A percentile compares a stretch with the other conserved stretches of the same genome.
Conservation (phyloP, 2,888 invertebrate species). For the Amiota communis region DNA sequence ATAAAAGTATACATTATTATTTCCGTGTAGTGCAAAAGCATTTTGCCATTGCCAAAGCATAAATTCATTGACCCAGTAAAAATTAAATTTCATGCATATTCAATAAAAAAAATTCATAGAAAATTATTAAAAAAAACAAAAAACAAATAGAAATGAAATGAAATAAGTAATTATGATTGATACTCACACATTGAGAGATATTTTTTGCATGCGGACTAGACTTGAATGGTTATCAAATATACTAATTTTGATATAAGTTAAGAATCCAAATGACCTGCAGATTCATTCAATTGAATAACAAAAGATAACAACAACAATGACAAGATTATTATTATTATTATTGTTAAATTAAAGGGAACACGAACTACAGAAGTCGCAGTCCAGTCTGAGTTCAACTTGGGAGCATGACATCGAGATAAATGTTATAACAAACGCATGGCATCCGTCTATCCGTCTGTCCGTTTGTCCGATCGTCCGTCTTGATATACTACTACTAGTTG, state of each 20-base stretch:
- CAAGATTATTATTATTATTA: not conserved
- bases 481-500: slow-evolving; percentile 12
- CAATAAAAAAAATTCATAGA: not conserved
- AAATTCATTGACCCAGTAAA: slow-evolving; percentile 27
- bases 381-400: slow-evolving; percentile 14
- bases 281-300: slow-evolving; percentile 38
- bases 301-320: slow-evolving; percentile 2
- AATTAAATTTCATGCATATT: slow-evolving; percentile 26
- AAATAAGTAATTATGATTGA: not conserved
- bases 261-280: slow-evolving; percentile 33
- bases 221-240: too few relatives aligned
- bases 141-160: not conserved
- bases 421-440: too few relatives aligned
- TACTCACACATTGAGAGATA: not conserved
- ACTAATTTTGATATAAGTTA: too few relatives aligned
- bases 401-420: too few relatives aligned
- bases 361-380: slow-evolving; percentile 33
- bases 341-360: slow-evolving; percentile 18
- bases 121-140: not conserved
- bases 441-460: too few relatives aligned
- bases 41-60: not conserved
- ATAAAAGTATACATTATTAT: too few relatives aligned
- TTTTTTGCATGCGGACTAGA: too few relatives aligned
- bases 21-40: too few relatives aligned
- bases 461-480: too few relatives aligned